phyloP scores from a whole-genome alignment of 1,140 invertebrate species.

The Sarcophaga bullata region DNA sequence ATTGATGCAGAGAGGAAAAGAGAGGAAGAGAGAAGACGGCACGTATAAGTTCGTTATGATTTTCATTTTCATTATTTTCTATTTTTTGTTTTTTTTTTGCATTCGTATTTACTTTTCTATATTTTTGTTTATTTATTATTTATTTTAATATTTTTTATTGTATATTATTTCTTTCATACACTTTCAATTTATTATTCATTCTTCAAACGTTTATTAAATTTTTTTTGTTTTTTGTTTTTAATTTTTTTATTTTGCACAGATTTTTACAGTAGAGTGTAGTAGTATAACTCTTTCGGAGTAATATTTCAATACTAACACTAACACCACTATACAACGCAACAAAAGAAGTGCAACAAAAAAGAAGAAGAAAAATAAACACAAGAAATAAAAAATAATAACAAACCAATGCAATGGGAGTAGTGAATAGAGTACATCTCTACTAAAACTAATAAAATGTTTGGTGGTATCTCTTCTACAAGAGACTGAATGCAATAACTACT shows the following conservation, averaged over 20 bases:
- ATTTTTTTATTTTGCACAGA: slow-evolving; percentile 17
- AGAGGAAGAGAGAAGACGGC: too few relatives aligned
- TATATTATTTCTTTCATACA: not conserved
- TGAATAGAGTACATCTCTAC: too few relatives aligned
- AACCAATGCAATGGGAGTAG: too few relatives aligned
- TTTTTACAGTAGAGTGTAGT: slow-evolving; percentile 12
- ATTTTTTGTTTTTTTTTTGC: not conserved
- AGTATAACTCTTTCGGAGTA: not conserved
- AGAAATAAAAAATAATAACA: not conserved
- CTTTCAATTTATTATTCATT: not conserved
- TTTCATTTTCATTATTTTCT: too few relatives aligned
- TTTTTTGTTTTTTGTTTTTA: slow-evolving; percentile 1
- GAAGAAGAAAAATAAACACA: not conserved
- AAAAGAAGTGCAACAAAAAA: not conserved
- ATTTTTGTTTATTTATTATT: slow-evolving; percentile 14
- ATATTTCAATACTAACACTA: not conserved
- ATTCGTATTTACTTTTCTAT: not conserved
- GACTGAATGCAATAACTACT: not conserved
- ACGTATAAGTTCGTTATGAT: too few relatives aligned
- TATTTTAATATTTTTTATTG: not conserved
- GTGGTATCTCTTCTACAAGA: too few relatives aligned
- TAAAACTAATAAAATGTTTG: too few relatives aligned
- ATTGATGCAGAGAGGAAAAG: too few relatives aligned
- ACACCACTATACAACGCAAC: not conserved
- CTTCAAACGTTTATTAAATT: not conserved